Conservation (phyloP, 2,113 vertebrate species). For the Orthonyx spaldingii region DNA sequence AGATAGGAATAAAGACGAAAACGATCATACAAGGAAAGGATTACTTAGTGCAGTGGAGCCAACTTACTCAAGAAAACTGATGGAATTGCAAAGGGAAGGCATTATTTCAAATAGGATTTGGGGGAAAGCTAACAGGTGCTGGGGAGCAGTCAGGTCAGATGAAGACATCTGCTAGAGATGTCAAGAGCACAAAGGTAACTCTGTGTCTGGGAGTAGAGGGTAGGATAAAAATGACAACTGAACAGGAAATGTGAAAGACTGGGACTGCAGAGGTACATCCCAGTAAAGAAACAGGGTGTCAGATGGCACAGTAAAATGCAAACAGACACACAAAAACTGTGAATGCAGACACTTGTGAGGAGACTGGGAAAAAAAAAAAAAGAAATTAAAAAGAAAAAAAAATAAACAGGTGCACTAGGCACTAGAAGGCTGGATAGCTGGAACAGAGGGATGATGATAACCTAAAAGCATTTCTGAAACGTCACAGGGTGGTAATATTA, state of each 20-base stretch:
- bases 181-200: conserved; percentile 58
- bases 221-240: conserved; percentile 57
- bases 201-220: conserved; percentile 11
- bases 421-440: not conserved
- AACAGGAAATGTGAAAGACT: conserved; percentile 36
- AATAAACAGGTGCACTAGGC: conserved; percentile 22
- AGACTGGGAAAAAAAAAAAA: fast-evolving
- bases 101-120: conserved; percentile 2
- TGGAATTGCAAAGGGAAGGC: not conserved
- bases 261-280: not conserved
- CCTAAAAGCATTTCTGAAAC: conserved; percentile 9
- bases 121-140: conserved; percentile 43
- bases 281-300: conserved; percentile 7
- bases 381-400: not conserved
- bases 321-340: conserved; percentile 2
- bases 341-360: not conserved
- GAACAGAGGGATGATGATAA: not conserved
- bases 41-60: not conserved
- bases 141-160: conserved; percentile 36
- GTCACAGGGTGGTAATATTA: not conserved
- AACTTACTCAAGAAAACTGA: not conserved
- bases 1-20: not conserved
- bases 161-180: conserved; percentile 55
- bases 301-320: not conserved
- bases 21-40: not conserved